Base-by-base conservation (phyloP, 2,888 invertebrate species). In the Papilio gigon region DNA sequence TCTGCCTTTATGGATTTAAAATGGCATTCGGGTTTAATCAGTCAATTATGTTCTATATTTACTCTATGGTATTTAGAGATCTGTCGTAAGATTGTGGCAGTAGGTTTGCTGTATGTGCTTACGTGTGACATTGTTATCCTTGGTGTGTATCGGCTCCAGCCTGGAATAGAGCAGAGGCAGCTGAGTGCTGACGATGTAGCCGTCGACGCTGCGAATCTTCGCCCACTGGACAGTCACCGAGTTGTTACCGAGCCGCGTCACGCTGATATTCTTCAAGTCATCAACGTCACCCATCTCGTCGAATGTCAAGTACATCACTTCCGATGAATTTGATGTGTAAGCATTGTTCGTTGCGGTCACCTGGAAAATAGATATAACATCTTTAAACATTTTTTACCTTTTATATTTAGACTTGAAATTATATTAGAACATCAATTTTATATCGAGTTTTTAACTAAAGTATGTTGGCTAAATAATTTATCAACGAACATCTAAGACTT, bases 281-380 rank as follows among this genome's bases (percentile, higher is more conserved):
- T 94, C 94, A 3, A 95, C 90, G 75, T 94, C 93, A 0, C 94
- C 93, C 14, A 93, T 90, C 0, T 93, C 94, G 76, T 95, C 95
- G 79, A 95, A 96, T 0, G 86, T 86, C 12, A 96, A 80, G 6
- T 85, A 90, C 6, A 89, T 88, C 2, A 94, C 90, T 17, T 93
- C 88, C 0, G 96, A 96, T 0, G 92, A 89, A 4, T 87, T 85
- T 0, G 96, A 96, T 40, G 93, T 93, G 76, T 89, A 91, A 0
- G 90, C 90, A 17, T 87, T 87, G 81, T 96, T 96, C 50, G 93
- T 92, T 0, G 96, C 96, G 6, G 94, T 93, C 6, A 95, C 93
- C 95, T 95, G 78, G 1, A 67, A 72, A 35, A 50, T n/a, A n/a
- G n/a, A 9, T 27, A 50, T 50, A 0, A 6, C 1, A 35, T 35